Conservation (phyloP, 2,888 invertebrate species). For the Nipponacmea schrenckii region DNA sequence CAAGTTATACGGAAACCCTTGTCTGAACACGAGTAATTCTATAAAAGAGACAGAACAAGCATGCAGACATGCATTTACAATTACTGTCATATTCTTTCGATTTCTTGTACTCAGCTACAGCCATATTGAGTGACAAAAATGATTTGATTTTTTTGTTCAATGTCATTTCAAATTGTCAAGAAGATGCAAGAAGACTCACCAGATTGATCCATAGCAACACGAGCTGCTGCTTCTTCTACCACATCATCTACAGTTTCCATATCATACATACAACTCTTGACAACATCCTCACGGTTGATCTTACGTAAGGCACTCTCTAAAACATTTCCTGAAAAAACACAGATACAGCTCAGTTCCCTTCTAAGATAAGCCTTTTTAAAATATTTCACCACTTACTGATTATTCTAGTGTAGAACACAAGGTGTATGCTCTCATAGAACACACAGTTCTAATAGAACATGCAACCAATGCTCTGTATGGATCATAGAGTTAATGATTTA, state of each 20-base stretch:
- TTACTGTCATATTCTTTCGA: no score
- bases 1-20: background rate
- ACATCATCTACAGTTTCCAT: constrained; percentile 77
- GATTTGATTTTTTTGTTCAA: no score
- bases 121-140: no score
- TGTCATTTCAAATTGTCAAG: no score
- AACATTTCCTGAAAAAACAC: constrained; percentile 73
- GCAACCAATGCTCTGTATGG: no score
- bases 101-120: no score
- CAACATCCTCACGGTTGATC: constrained; percentile 91
- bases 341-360: background rate
- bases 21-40: background rate
- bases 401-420: background rate
- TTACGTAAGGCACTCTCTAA: constrained; percentile 85
- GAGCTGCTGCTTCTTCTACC: constrained; percentile 77
- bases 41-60: background rate
- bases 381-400: background rate
- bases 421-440: background rate
- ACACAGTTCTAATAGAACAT: no score
- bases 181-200: constrained; percentile 41
- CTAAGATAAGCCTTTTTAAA: background rate
- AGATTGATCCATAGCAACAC: constrained; percentile 70
- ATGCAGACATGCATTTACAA: no score
- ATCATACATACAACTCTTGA: constrained; percentile 78
- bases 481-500: no score